Evolutionary conservation across 2,113 vertebrate genomes (phyloP).

Genomic region (Pycnonotus jocosus): DNA sequence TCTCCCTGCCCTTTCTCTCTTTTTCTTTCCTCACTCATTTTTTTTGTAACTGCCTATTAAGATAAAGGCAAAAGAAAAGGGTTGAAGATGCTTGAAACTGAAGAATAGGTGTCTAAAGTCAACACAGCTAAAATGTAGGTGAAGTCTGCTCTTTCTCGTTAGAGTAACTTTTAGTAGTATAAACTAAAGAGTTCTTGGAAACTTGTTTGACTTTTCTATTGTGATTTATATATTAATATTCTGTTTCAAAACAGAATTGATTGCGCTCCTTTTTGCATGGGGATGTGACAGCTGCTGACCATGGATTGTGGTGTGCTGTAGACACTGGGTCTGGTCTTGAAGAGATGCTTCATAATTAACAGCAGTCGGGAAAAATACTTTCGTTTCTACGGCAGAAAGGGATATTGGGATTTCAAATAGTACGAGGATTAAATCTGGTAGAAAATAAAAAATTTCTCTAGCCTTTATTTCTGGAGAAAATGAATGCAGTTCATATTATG

Average conservation of each 20-base stretch:
- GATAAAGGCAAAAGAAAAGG: background rate
- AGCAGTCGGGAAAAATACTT: background rate
- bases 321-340: background rate
- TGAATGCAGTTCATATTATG: background rate
- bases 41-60: background rate
- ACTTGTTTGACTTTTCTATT: background rate
- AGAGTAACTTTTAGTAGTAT: background rate
- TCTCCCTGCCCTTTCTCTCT: fast-evolving
- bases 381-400: background rate
- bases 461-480: background rate
- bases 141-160: background rate
- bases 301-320: background rate
- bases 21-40: background rate
- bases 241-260: no score
- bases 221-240: background rate
- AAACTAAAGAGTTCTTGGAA: background rate
- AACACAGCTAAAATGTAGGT: background rate
- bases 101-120: background rate
- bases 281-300: background rate
- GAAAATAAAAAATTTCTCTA: background rate
- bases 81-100: background rate
- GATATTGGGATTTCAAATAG: background rate
- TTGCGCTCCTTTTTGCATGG: background rate
- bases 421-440: background rate
- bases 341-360: background rate